Evolutionary conservation across 2,113 vertebrate genomes (phyloP).

Genomic region (Perognathus longimembris): DNA sequence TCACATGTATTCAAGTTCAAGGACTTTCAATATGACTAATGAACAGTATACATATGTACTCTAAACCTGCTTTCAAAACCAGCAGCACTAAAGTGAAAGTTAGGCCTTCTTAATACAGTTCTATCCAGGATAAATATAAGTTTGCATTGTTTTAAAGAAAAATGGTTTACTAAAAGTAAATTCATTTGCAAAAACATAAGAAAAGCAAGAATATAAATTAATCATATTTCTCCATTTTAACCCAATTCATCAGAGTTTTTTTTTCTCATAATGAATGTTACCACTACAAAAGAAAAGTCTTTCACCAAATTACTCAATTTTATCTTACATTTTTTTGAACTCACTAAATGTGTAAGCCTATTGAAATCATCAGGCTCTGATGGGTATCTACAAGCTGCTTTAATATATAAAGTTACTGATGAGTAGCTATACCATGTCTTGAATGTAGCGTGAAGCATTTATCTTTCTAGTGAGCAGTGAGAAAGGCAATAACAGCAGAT

Average conservation of each 20-base stretch:
- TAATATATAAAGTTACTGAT: background rate
- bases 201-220: constrained; percentile 73
- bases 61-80: constrained; percentile 66
- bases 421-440: background rate
- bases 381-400: background rate
- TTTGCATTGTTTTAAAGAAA: constrained; percentile 73
- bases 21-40: constrained; percentile 18
- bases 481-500: background rate
- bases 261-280: constrained; percentile 66
- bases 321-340: background rate
- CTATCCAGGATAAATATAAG: constrained; percentile 77
- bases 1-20: constrained; percentile 52
- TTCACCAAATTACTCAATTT: background rate
- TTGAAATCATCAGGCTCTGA: background rate
- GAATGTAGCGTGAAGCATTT: background rate
- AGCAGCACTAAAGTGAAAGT: constrained; percentile 65
- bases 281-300: background rate
- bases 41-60: constrained; percentile 41
- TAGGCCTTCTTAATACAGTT: constrained; percentile 58
- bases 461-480: constrained; percentile 19
- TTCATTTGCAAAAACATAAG: constrained; percentile 78
- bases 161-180: constrained; percentile 78
- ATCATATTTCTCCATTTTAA: constrained; percentile 80
- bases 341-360: background rate
- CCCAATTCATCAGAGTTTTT: constrained; percentile 17